phyloP scores from a whole-genome alignment of 2,113 vertebrate genomes.

The Monarcha castaneiventris region DNA sequence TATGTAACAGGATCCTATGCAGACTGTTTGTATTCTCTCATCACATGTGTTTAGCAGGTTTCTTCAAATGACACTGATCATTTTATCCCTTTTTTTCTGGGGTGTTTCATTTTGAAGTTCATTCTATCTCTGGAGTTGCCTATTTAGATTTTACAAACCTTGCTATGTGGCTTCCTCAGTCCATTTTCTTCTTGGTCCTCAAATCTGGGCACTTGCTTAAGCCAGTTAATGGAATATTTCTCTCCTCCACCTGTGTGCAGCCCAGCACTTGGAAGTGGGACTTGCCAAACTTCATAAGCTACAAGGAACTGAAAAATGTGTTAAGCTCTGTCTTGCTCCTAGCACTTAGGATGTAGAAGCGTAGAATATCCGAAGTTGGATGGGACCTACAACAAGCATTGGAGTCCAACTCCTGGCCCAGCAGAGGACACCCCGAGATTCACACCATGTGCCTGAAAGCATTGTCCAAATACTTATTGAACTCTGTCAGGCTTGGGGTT shows the following conservation, averaged over 20 bases:
- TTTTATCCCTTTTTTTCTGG: background rate
- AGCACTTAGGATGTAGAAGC: background rate
- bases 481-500: background rate
- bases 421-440: background rate
- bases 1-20: background rate
- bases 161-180: background rate
- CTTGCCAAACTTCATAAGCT: background rate
- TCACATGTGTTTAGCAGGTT: background rate
- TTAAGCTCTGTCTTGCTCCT: background rate
- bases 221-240: background rate
- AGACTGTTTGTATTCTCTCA: background rate
- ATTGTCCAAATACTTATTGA: background rate
- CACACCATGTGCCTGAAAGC: background rate
- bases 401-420: background rate
- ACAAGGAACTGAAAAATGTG: background rate
- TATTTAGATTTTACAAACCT: background rate
- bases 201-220: fast-evolving
- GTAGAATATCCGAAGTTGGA: background rate
- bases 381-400: too few relatives aligned
- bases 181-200: background rate
- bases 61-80: background rate
- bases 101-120: background rate
- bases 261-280: background rate
- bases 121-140: background rate
- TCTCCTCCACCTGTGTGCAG: background rate